Evolutionary conservation across 2,113 vertebrate genomes (phyloP).

Genomic region (Boulengeromyrus knoepffleri): DNA sequence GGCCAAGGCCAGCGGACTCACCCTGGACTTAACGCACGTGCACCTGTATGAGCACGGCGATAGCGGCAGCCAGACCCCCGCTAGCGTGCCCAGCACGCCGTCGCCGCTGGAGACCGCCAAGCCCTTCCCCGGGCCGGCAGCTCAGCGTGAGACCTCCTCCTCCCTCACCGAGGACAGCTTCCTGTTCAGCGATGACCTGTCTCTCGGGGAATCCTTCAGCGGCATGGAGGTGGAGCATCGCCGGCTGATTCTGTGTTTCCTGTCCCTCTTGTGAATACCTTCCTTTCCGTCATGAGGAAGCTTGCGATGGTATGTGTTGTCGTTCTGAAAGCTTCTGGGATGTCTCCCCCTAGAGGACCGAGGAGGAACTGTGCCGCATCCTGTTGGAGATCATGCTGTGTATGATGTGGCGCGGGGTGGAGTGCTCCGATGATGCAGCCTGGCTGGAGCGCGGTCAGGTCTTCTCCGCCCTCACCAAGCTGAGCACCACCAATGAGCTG

Average conservation of each 20-base stretch:
- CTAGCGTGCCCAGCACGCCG: conserved; percentile 82
- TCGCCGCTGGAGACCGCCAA: conserved; percentile 78
- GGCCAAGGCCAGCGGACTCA: conserved; percentile 68
- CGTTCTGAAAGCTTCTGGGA: not conserved
- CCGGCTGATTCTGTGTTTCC: not conserved
- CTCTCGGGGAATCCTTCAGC: conserved; percentile 70
- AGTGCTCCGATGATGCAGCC: conserved; percentile 80
- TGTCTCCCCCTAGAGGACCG: conserved; percentile 53
- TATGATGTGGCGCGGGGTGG: conserved; percentile 87
- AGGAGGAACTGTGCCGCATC: conserved; percentile 79
- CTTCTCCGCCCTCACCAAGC: conserved; percentile 86
- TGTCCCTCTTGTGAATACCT: not conserved
- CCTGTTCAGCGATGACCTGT: conserved; percentile 69
- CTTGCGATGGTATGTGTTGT: not conserved
- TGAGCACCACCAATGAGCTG: conserved; percentile 78
- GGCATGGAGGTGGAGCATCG: conserved; percentile 70
- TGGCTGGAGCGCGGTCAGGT: conserved; percentile 94
- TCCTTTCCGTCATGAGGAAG: not conserved
- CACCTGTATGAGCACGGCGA: conserved; percentile 66
- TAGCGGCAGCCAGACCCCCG: conserved; percentile 71
- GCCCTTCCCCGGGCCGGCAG: conserved; percentile 61
- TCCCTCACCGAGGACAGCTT: conserved; percentile 54
- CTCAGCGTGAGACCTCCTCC: conserved; percentile 60
- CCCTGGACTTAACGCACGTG: conserved; percentile 73
- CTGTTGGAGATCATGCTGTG: conserved; percentile 77